Base-by-base conservation (phyloP, 2,797 vertebrate species). In the Rhinogobio ventralis region DNA sequence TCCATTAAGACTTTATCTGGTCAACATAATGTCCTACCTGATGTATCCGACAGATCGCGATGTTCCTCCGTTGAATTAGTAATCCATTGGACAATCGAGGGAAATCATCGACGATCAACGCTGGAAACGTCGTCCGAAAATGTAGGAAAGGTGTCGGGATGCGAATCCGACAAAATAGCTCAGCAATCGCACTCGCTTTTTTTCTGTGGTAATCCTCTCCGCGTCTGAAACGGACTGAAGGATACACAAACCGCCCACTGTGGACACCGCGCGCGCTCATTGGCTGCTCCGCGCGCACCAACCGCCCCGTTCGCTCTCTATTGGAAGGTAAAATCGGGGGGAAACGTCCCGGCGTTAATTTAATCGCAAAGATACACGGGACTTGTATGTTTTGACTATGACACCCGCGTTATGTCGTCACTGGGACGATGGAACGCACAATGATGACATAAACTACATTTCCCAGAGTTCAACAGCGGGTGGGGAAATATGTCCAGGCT, bases 221-320 rank as follows among this genome's bases (percentile, higher is more conserved):
- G 92, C 91, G 90, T 90, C 92, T 82, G 84, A 84, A 82, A 42
- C 80, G 92, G 93, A 95, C 90, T 92, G 95, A 95, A 92, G 46
- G 81, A 25, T 5, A 11, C 1, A 8, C 64, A 86, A 85, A 28
- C 92, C 92, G 89, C 90, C 93, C 94, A 69, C 62, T 23, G 4
- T 0, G 25, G 1, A n/a, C 72, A 15, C 0, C 3, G 0, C 51
- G 62, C 17, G 30, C 45, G 4, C 23, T 78, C 30, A 95, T 94
- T 95, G 93, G 95, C 36, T 33, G 1, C 49, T 14, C 0, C 30
- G 45, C 10, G 33, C 64, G 23, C 51, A 33, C 25, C 4, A 81
- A 83, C 90, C 91, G 83, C 57, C 60, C 60, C 62, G 20, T 0
- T n/a, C 2, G 46, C 2, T 1, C 1, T 19, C 67, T 82, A 95